Base-by-base conservation (phyloP, 2,797 vertebrate genomes). In the Notamacropus eugenii region DNA sequence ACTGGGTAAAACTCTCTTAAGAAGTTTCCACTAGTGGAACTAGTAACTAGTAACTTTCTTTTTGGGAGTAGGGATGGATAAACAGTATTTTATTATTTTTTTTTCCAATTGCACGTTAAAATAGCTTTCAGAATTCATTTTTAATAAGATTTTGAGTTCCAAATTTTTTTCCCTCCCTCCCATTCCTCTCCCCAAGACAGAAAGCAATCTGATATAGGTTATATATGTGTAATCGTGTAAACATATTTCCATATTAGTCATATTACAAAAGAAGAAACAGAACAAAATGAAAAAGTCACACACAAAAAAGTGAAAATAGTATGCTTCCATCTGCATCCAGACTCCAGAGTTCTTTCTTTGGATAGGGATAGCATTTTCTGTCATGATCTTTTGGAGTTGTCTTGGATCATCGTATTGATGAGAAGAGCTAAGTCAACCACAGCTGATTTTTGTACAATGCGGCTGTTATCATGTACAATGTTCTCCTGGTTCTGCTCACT, bases 371-470 rank as follows among this genome's bases (percentile, higher is more conserved):
- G 57, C 2, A 58, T 58, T 58, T 58, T 11, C 28, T 3, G 16
- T 67, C 62, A n/a, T 6, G 13, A 19, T n/a, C 62, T 67, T 67
- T n/a, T n/a, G 34, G 62, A 67, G 5, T n/a, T 67, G 5, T 67
- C 34, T 67, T 67, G 13, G 34, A 19, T 67, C 34, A 16, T 6
- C 2, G 5, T 16, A n/a, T 19, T 19, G 62, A 11, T 67, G 62
- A 34, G 34, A 67, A 67, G 62, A 19, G 31, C 11, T 16, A 34
- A n/a, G 13, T 67, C 34, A 1, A 16, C 1, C 14, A 34, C 4
- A n/a, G 4, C 2, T 5, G 34, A 14, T n/a, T 16, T 2, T n/a
- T 5, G 0, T 6, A n/a, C 62, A n/a, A n/a, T 16, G 4, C 16
- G 5, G 62, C 62, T 8, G 34, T 34, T 67, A 67, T 14, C 19